Evolutionary conservation across 37 sponge, comb jelly and placozoan genomes (phyloP), one percentile per base, ranked within the genome.

Genomic region (Geodia barretti): DNA sequence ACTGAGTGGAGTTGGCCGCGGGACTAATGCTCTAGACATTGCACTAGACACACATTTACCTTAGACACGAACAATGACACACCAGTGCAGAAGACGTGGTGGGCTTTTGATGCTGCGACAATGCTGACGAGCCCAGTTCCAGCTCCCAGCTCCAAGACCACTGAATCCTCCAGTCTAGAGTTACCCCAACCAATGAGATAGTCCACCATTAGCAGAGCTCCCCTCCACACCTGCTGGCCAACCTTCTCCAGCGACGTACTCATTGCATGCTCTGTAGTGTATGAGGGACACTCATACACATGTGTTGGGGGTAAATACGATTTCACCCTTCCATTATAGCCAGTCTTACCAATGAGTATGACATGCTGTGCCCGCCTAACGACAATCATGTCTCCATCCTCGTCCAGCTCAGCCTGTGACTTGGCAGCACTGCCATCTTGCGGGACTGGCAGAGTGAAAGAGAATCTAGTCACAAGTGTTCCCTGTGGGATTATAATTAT

Each of bases 211-310:
- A 80, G 79, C 23, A 87, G 34, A 32, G 87, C 72, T 65, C 81
- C 87, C 39, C 75, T 79, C 87, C 87, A 87, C 70, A 87, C 73
- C 78, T 84, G 85, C 58, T 32, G 39, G 11, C 80, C 81, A 0
- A 87, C 81, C 74, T 67, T 42, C n/a, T 0, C 28, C 9, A 86
- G 61, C 26, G 70, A 3, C 1, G 87, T 87, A 19, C 76, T 73
- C 81, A 87, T 80, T 1, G 76, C 74, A 74, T 80, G 87, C 32
- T 74, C 87, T 87, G 75, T 23, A 47, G 14, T 19, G 64, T 2
- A 33, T 24, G 8, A 2, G 4, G 17, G 61, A 60, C 61, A 23
- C 17, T 17, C 17, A 23, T 20, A 59, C 61, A 59, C 31, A 26
- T 58, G 60, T 58, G 19, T 19, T 19, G 19, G 19, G 17, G 19